Evolutionary conservation across 2,113 vertebrate genomes (phyloP).

Genomic region (Empidonax alnorum): DNA sequence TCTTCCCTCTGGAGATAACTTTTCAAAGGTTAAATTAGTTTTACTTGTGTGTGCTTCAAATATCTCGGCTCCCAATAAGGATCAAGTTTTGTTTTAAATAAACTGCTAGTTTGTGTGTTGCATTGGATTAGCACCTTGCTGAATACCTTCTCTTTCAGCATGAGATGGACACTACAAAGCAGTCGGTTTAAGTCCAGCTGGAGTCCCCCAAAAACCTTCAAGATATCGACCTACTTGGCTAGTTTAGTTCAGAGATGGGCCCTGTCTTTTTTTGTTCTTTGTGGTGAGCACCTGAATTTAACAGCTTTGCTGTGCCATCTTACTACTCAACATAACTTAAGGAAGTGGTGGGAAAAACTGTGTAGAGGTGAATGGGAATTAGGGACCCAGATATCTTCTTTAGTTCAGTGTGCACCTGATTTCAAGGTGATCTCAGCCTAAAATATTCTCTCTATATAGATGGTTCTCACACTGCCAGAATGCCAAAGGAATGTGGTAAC

Average conservation of each 20-base stretch:
- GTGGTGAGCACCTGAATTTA: background rate
- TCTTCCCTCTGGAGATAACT: constrained; percentile 78
- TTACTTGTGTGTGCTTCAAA: constrained; percentile 79
- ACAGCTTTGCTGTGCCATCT: background rate
- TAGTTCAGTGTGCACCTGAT: background rate
- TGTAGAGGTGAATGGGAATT: background rate
- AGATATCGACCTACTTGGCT: background rate
- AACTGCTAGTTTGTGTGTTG: constrained; percentile 71
- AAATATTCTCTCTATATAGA: background rate
- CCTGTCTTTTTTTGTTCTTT: background rate
- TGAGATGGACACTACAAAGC: constrained; percentile 14
- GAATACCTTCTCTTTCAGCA: background rate
- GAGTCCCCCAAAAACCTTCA: background rate
- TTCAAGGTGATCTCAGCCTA: background rate
- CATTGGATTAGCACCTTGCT: constrained; percentile 55
- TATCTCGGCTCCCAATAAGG: constrained; percentile 68
- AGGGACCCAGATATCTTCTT: background rate
- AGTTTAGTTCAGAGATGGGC: background rate
- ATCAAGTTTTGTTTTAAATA: constrained; percentile 78
- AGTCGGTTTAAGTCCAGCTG: background rate
- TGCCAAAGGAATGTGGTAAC: background rate
- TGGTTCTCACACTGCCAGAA: background rate
- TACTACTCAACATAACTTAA: background rate
- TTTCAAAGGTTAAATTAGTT: constrained; percentile 86
- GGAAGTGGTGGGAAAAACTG: background rate